phyloP scores from a whole-genome alignment of 1,140 invertebrate species.

The Phthorimaea operculella region DNA sequence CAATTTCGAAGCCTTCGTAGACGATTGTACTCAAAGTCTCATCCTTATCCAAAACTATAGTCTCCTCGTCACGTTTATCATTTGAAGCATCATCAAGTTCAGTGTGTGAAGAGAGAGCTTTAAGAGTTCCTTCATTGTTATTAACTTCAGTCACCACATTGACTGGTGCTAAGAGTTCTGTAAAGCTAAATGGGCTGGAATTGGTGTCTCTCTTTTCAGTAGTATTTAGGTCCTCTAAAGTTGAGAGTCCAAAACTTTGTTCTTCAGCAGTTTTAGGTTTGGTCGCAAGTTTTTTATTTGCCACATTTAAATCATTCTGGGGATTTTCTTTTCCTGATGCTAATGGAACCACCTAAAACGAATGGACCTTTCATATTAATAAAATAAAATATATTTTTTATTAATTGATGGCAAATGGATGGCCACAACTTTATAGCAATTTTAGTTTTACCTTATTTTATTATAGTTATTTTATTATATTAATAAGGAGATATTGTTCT shows the following conservation, averaged over 20 bases:
- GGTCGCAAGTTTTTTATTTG: constrained; percentile 5
- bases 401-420: too few relatives aligned
- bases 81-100: constrained; percentile 11
- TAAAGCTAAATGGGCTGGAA: constrained; percentile 7
- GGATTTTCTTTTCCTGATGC: not conserved
- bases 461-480: too few relatives aligned
- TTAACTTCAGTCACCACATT: not conserved
- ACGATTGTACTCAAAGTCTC: constrained; percentile 15
- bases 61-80: too few relatives aligned
- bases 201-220: constrained; percentile 7
- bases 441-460: too few relatives aligned
- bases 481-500: too few relatives aligned
- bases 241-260: constrained; percentile 25
- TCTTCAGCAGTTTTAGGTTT: constrained; percentile 9
- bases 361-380: too few relatives aligned
- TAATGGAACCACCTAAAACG: not conserved
- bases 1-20: constrained; percentile 21
- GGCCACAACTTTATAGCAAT: too few relatives aligned
- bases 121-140: constrained; percentile 13
- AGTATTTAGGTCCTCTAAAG: constrained; percentile 26
- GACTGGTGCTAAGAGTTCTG: not conserved
- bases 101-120: constrained; percentile 20
- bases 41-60: not conserved
- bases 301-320: not conserved
- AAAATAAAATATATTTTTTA: too few relatives aligned